Evolutionary conservation across 2,797 vertebrate species (phyloP), one percentile per base, ranked within the genome.

Genomic region (Acomys russatus): DNA sequence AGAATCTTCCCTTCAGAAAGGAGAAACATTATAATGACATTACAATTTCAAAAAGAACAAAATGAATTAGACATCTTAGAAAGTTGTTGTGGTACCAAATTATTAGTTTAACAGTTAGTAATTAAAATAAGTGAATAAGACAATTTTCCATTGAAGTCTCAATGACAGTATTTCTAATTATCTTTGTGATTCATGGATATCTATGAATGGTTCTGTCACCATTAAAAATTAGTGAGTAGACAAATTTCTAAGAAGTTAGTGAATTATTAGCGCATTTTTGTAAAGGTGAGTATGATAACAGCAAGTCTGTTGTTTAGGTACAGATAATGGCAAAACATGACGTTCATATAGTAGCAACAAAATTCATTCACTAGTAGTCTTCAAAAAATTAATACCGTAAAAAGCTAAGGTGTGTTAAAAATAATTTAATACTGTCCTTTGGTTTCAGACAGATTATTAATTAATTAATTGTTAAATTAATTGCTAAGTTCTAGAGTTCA

Each of bases 361-460:
- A 94, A 71, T 80, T 94, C 64, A 78, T n/a, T 92, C 77, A 79
- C 35, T 92, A 28, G 30, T 9, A 79, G 0, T 87, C 56, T 94
- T 84, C 9, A 94, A 94, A 66, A 97, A 95, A 20, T 85, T 85
- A 93, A 63, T 54, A 15, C 18, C 68, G 86, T 80, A 54, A 92
- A 85, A 78, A 88, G 33, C 17, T 63, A 93, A 70, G 11, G 2
- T 49, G 63, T 83, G 30, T 61, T 96, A 20, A 93, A 20, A 95
- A 66, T 85, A 80, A 92, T 91, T 94, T 93, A 86, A 84, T 56
- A 56, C 33, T 92, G 78, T 51, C 12, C 5, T 63, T 88, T 63
- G 56, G 9, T 74, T 96, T 97, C 90, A 82, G 28, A 90, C 6
- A n/a, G n/a, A n/a, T n/a, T n/a, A n/a, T n/a, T n/a, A n/a, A n/a